Conservation (phyloP, 2,113 vertebrate genomes). For the Alexandromys fortis region DNA sequence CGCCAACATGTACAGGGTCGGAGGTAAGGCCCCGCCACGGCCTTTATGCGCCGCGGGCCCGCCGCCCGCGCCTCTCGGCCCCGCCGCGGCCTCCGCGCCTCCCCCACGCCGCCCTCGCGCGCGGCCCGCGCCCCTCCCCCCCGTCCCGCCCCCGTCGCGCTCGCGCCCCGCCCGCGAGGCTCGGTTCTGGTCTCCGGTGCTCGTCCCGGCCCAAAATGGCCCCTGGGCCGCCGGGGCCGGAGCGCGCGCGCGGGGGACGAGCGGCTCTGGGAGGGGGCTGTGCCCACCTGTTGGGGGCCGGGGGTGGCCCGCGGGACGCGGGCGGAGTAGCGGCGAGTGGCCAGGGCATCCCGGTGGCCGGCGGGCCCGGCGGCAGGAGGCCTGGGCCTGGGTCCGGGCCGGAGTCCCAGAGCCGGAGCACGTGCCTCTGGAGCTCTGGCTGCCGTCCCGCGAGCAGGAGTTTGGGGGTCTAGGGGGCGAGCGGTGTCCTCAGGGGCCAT, state of each 20-base stretch:
- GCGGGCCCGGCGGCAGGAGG: neutral
- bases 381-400: neutral
- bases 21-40: conserved; percentile 79
- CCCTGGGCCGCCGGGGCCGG: neutral
- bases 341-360: neutral
- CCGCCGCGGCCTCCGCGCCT: neutral
- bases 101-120: neutral
- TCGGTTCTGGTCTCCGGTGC: neutral
- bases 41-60: conserved; percentile 42
- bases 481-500: neutral
- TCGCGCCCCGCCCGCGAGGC: neutral
- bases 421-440: conserved; percentile 27
- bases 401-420: conserved; percentile 26
- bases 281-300: conserved; percentile 74
- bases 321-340: neutral
- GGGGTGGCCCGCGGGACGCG: neutral
- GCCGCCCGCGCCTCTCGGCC: neutral
- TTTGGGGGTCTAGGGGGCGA: neutral
- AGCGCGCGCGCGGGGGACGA: neutral
- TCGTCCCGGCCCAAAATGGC: conserved; percentile 44
- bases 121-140: neutral
- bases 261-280: neutral
- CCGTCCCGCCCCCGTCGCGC: neutral
- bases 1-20: conserved; percentile 85
- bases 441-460: neutral